phyloP scores from a whole-genome alignment of 1,140 invertebrate species.

The Micrasema minimum region DNA sequence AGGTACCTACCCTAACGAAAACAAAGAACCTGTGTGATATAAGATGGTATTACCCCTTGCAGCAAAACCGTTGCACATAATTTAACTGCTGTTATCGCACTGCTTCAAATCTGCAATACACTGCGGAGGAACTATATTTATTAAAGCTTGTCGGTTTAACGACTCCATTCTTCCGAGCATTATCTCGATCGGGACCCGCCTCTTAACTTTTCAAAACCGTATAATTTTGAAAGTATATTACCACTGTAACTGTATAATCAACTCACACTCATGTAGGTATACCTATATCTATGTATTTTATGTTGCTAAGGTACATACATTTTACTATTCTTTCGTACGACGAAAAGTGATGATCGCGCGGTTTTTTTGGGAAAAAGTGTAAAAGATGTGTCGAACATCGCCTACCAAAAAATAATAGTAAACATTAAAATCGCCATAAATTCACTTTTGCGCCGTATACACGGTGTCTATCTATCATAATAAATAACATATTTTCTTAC shows the following conservation, averaged over 20 bases:
- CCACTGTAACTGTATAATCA: too few relatives aligned
- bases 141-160: constrained; percentile 23
- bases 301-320: too few relatives aligned
- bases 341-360: too few relatives aligned
- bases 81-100: constrained; percentile 24
- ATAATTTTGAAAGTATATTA: constrained; percentile 18
- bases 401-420: constrained; percentile 17
- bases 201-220: constrained; percentile 9
- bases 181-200: constrained; percentile 9
- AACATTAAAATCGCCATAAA: constrained; percentile 22
- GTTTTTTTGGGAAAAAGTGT: not conserved
- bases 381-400: constrained; percentile 12
- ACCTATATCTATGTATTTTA: too few relatives aligned
- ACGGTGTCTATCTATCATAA: constrained; percentile 27
- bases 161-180: constrained; percentile 21
- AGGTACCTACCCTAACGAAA: not conserved
- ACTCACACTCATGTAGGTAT: too few relatives aligned
- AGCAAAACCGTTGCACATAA: constrained; percentile 9
- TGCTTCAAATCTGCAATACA: constrained; percentile 26
- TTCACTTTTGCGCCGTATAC: constrained; percentile 8
- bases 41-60: too few relatives aligned
- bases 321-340: too few relatives aligned
- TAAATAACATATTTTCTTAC: constrained; percentile 32
- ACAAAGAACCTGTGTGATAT: too few relatives aligned
- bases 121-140: constrained; percentile 12